These are phyloP conservation scores for Panulirus ornatus DNA, from an alignment of 1,140 invertebrate species.

Conservation along the genomic window DNA sequence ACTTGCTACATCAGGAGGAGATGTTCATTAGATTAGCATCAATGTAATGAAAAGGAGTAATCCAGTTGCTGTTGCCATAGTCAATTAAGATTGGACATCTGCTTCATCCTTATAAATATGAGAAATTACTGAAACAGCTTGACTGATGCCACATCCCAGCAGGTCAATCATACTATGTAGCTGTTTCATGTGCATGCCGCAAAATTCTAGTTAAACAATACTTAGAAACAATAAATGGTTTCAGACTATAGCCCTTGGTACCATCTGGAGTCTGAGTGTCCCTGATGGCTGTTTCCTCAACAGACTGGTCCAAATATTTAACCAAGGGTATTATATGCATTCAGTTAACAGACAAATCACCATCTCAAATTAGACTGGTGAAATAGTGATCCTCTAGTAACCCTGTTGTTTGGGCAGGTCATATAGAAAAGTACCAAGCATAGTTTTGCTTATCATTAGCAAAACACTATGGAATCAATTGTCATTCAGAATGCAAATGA, in stretches of 20 bases:
- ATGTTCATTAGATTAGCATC: neutral
- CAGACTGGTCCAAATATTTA: constrained; percentile 63
- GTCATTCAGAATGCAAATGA: too few relatives aligned
- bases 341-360: constrained; percentile 56
- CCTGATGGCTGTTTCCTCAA: constrained; percentile 71
- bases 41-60: neutral
- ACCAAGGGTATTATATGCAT: constrained; percentile 42
- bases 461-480: constrained; percentile 58
- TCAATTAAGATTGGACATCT: constrained; percentile 32
- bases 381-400: neutral
- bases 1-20: neutral
- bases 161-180: neutral
- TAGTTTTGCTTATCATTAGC: constrained; percentile 41
- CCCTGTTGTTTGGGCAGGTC: constrained; percentile 49
- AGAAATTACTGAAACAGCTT: neutral
- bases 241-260: constrained; percentile 49
- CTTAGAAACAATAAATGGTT: neutral
- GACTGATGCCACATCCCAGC: neutral
- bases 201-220: constrained; percentile 22
- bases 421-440: constrained; percentile 61
- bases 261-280: constrained; percentile 67
- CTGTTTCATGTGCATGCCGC: neutral
- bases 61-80: constrained; percentile 29
- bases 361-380: too few relatives aligned
- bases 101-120: constrained; percentile 25